phyloP scores from a whole-genome alignment of 2,113 vertebrate genomes.

The Erinaceus europaeus region DNA sequence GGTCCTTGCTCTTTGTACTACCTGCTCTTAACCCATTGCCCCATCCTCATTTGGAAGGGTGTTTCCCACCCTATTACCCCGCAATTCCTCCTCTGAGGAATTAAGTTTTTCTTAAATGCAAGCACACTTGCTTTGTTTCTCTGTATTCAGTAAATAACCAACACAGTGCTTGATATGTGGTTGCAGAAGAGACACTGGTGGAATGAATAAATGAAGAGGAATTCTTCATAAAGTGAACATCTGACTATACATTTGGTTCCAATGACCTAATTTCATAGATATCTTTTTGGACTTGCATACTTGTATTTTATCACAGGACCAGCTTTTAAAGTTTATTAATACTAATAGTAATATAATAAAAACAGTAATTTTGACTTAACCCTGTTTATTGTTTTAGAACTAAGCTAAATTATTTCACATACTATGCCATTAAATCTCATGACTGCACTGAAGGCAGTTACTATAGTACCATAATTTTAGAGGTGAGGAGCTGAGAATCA shows the following conservation, averaged over 20 bases:
- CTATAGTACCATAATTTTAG: background rate
- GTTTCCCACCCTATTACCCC: too few relatives aligned
- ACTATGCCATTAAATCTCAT: background rate
- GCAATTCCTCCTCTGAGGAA: too few relatives aligned
- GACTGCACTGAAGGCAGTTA: slow-evolving; percentile 14
- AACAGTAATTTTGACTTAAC: background rate
- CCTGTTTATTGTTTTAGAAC: background rate
- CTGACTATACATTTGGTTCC: background rate
- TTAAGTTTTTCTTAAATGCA: background rate
- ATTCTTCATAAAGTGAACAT: slow-evolving; percentile 17
- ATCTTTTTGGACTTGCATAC: background rate
- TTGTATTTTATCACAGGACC: background rate
- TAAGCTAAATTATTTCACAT: background rate
- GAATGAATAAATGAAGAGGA: slow-evolving; percentile 20
- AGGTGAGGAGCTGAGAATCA: slow-evolving; percentile 12
- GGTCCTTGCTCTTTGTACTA: too few relatives aligned
- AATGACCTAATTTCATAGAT: background rate
- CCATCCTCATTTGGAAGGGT: too few relatives aligned
- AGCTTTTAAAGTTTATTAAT: slow-evolving; percentile 10
- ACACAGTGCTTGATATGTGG: background rate
- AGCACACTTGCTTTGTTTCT: slow-evolving; percentile 2
- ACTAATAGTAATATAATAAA: slow-evolving; percentile 20
- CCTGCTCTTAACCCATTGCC: too few relatives aligned
- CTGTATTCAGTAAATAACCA: background rate
- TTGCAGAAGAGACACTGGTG: slow-evolving; percentile 27